A percentile compares a stretch with the other conserved stretches of the same genome.
Evolutionary conservation across 2,888 invertebrate genomes (phyloP).

Genomic region (Erpobdella octoculata): DNA sequence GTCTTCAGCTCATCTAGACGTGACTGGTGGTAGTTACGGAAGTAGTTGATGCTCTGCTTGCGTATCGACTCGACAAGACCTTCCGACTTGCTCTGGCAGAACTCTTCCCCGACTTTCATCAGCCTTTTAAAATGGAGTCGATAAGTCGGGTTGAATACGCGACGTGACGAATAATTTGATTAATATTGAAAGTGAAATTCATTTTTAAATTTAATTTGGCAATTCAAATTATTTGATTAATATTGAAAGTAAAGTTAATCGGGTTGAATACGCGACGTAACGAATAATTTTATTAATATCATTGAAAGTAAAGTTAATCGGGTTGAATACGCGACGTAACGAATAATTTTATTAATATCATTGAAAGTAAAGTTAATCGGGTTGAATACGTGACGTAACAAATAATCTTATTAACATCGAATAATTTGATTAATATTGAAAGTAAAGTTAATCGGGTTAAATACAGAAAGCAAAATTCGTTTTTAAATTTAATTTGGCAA

Average conservation of each 20-base stretch:
- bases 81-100: constrained; percentile 78
- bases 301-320: no score
- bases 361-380: no score
- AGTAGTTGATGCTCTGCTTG: constrained; percentile 78
- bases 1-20: constrained; percentile 79
- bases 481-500: not conserved
- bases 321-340: not conserved
- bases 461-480: no score
- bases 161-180: not conserved
- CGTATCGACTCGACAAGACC: constrained; percentile 78
- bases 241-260: no score
- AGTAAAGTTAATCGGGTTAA: no score
- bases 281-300: not conserved
- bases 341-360: not conserved
- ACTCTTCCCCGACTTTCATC: constrained; percentile 80
- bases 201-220: not conserved
- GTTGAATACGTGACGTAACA: not conserved
- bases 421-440: not conserved
- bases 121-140: constrained; percentile 56
- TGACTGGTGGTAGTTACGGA: constrained; percentile 70
- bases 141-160: not conserved
- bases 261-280: not conserved
- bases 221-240: not conserved
- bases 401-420: not conserved
- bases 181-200: not conserved